Base-by-base conservation (phyloP, 2,113 vertebrate genomes). In the Nerophis lumbriciformis region DNA sequence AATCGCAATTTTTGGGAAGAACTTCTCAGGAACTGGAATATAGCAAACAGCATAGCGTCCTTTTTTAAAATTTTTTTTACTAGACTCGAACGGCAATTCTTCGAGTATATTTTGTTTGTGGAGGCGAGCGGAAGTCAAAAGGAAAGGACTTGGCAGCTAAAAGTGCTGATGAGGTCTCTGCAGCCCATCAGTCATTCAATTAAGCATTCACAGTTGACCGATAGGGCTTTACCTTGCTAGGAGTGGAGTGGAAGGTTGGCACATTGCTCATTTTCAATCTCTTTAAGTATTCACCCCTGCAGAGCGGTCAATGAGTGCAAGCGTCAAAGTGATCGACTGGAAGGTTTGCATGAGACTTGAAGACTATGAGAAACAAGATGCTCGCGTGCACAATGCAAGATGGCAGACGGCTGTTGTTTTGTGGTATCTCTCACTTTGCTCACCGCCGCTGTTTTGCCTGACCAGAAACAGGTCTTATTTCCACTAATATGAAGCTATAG, bases 241-340 rank as follows among this genome's bases (percentile, higher is more conserved):
- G 69, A 76, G 68, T 63, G 65, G 63, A 82, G 72, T 83, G 77
- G 66, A 74, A 63, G 55, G 71, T 72, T 88, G 87, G 85, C 87
- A 83, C 58, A 53, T 58, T 71, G 64, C 79, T 79, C 69, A 77
- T 78, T 90, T 87, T 15, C 86, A 90, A 89, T 90, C 83, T 83
- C 61, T 61, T 83, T 87, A 85, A 88, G 86, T 87, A 84, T 83
- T 83, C 56, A 48, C 69, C 66, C 61, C 63, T 71, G 69, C 76
- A 56, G 52, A 62, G 58, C 53, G 15, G 38, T 71, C 83, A 83
- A 80, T 68, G 72, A 75, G 16, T 19, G 16, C 19, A 8, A 19
- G 21, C 35, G 57, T 81, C 83, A 78, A 39, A 66, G 55, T 53
- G 69, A 87, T 74, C 38, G 72, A 83, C 80, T 62, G 53, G 1